Evolutionary conservation across 2,113 vertebrate species (phyloP).

Genomic region (Tinamus guttatus): DNA sequence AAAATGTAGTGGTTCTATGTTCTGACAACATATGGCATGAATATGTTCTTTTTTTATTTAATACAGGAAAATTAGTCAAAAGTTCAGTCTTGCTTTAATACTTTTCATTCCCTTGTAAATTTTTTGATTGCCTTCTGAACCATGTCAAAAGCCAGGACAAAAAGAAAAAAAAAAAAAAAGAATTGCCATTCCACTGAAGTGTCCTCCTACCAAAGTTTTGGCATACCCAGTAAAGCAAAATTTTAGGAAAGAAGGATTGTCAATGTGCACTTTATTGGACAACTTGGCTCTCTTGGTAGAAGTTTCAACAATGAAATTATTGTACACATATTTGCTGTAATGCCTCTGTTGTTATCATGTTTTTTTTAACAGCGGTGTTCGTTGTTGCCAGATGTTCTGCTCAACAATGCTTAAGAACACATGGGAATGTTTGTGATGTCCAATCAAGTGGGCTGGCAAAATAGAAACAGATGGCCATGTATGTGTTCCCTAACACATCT

Average conservation of each 20-base stretch:
- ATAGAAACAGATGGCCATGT: conserved; percentile 77
- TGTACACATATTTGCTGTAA: conserved; percentile 74
- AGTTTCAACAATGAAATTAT: conserved; percentile 67
- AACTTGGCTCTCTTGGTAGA: conserved; percentile 23
- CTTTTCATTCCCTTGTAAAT: conserved; percentile 56
- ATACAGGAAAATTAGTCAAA: conserved; percentile 53
- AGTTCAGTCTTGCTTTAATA: conserved; percentile 38
- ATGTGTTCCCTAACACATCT: conserved; percentile 75
- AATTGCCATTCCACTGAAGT: not conserved
- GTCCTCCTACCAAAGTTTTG: not conserved
- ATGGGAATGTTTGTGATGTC: conserved; percentile 80
- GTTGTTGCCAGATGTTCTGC: conserved; percentile 79
- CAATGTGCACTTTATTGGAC: not conserved
- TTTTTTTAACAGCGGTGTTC: conserved; percentile 69
- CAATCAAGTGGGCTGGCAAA: conserved; percentile 75
- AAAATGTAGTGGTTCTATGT: not conserved
- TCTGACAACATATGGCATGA: conserved; percentile 44
- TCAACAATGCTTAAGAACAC: conserved; percentile 73
- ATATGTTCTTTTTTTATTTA: conserved; percentile 41
- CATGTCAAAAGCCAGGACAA: conserved; percentile 12
- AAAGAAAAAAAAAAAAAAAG: not conserved
- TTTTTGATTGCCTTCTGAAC: conserved; percentile 36
- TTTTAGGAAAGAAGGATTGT: not conserved
- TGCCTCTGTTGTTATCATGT: conserved; percentile 77
- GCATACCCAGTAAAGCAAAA: not conserved